A percentile compares a stretch with the other conserved stretches of the same genome.
Evolutionary conservation across 2,113 vertebrate species (phyloP).

Genomic region (Struthio camelus): DNA sequence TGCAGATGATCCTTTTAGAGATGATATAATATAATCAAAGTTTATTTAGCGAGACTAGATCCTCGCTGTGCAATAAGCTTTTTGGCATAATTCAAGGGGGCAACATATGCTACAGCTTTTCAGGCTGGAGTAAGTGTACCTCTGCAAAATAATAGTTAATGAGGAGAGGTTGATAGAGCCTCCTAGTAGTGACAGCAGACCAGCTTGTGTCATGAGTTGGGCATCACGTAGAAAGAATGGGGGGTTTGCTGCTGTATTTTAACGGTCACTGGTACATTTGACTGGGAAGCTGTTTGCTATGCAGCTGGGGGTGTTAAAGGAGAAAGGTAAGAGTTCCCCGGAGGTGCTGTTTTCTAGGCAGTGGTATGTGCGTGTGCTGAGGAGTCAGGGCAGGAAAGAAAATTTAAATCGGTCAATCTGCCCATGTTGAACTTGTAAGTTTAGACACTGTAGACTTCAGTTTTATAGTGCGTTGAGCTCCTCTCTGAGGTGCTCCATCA

Average conservation of each 20-base stretch:
- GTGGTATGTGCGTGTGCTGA: background rate
- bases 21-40: background rate
- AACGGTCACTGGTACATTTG: background rate
- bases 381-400: background rate
- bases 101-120: background rate
- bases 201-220: background rate
- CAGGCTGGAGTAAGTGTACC: background rate
- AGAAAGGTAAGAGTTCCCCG: background rate
- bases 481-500: background rate
- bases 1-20: background rate
- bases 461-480: background rate
- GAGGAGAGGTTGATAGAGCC: background rate
- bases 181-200: background rate
- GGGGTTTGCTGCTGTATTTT: background rate
- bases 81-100: background rate
- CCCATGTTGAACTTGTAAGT: background rate
- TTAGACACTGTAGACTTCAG: background rate
- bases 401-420: background rate
- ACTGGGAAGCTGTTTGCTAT: background rate
- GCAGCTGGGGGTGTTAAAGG: accelerated
- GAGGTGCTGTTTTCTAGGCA: background rate
- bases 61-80: background rate
- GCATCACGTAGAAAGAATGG: accelerated
- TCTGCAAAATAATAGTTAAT: background rate
- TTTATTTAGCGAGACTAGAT: background rate